phyloP scores from a whole-genome alignment of 1,140 invertebrate species.

The Sycophila sp. region DNA sequence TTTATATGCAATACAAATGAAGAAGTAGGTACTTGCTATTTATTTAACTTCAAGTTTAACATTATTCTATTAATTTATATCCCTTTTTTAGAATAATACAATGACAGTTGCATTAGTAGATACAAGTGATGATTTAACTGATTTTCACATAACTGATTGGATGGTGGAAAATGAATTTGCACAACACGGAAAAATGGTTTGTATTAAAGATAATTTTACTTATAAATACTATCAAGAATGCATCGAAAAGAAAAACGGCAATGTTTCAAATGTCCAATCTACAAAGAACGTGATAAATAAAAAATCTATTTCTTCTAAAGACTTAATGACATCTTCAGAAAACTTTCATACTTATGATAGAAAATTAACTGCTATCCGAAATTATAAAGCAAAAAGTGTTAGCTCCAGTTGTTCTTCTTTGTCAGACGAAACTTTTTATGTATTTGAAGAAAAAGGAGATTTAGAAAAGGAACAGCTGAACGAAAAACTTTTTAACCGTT shows the following conservation, averaged over 20 bases:
- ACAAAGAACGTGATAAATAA: not conserved
- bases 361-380: not conserved
- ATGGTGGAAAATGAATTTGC: constrained; percentile 50
- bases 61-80: constrained; percentile 24
- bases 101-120: constrained; percentile 52
- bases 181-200: constrained; percentile 50
- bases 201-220: constrained; percentile 48
- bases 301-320: constrained; percentile 6
- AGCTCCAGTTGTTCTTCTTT: not conserved
- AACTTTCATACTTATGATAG: not conserved
- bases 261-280: not conserved
- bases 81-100: constrained; percentile 52
- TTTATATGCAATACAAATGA: constrained; percentile 35
- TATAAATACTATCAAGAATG: constrained; percentile 37
- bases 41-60: constrained; percentile 23
- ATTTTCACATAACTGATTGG: constrained; percentile 53
- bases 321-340: not conserved
- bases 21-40: constrained; percentile 38
- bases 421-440: not conserved
- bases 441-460: not conserved
- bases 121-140: constrained; percentile 44
- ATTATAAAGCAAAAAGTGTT: not conserved
- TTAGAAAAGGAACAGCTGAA: not conserved
- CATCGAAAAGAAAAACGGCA: not conserved
- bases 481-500: constrained; percentile 9